A percentile compares a stretch with the other conserved stretches of the same genome.
phyloP scores from a whole-genome alignment of 2,888 invertebrate genomes.

The Amiota mariae region DNA sequence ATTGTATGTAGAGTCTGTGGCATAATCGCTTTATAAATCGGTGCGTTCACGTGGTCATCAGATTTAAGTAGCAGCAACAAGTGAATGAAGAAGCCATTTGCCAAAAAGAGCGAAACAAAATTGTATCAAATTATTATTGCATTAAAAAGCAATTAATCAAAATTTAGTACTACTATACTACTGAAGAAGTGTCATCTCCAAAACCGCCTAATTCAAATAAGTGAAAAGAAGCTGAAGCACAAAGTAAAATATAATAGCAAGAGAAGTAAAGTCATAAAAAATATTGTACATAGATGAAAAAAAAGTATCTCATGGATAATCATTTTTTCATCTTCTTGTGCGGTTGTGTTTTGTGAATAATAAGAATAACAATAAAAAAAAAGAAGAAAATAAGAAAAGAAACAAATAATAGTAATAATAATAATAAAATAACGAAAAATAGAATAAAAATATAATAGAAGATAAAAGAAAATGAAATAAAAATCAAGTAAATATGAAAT shows the following conservation, averaged over 20 bases:
- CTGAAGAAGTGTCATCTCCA: slow-evolving; percentile 11
- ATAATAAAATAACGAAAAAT: slow-evolving; percentile 20
- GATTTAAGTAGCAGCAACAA: slow-evolving; percentile 21
- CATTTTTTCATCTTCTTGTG: neutral
- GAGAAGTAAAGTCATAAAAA: slow-evolving; percentile 1
- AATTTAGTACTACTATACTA: slow-evolving; percentile 33
- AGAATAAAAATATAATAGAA: slow-evolving; percentile 22
- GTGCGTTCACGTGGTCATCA: slow-evolving; percentile 15
- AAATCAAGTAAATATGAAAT: slow-evolving; percentile 57
- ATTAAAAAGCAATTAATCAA: slow-evolving; percentile 40
- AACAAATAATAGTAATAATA: slow-evolving; percentile 17
- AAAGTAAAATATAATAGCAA: slow-evolving; percentile 14
- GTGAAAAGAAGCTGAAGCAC: slow-evolving; percentile 18
- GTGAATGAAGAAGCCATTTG: slow-evolving; percentile 10
- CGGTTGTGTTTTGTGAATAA: neutral
- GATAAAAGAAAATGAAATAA: slow-evolving; percentile 26
- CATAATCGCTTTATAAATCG: slow-evolving; percentile 24
- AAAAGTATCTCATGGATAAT: slow-evolving; percentile 8
- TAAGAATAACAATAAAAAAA: slow-evolving; percentile 20
- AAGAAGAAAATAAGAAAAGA: slow-evolving; percentile 24
- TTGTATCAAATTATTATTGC: slow-evolving; percentile 18
- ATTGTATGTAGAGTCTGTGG: slow-evolving; percentile 13
- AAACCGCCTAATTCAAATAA: slow-evolving; percentile 18
- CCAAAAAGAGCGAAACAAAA: neutral
- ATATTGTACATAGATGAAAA: neutral